Conservation (phyloP, 1,140 invertebrate genomes). For the Zaprionus taronus region DNA sequence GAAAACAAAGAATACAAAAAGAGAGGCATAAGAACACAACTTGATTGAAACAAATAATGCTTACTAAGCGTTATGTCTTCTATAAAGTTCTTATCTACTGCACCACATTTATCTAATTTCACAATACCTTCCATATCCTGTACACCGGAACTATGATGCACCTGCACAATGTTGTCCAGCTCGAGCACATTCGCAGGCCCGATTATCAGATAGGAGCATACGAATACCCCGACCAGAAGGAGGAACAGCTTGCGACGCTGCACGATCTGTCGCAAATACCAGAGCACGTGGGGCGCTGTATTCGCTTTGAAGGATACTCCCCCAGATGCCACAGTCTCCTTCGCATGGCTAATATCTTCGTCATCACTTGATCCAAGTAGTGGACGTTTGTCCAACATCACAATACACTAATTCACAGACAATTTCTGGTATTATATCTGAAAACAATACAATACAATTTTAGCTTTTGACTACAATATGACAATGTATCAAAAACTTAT, state of each 20-base stretch:
- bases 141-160: slow-evolving; percentile 70
- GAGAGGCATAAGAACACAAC: not conserved
- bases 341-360: slow-evolving; percentile 12
- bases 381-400: slow-evolving; percentile 57
- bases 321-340: not conserved
- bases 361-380: slow-evolving; percentile 38
- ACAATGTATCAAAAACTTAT: too few relatives aligned
- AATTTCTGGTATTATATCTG: not conserved
- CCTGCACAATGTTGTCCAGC: slow-evolving; percentile 47
- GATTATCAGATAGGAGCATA: slow-evolving; percentile 64
- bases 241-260: slow-evolving; percentile 53
- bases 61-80: not conserved
- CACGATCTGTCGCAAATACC: slow-evolving; percentile 23
- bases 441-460: not conserved
- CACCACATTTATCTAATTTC: not conserved
- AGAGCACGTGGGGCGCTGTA: slow-evolving; percentile 18
- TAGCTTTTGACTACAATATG: not conserved
- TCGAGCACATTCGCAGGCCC: slow-evolving; percentile 59
- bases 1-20: not conserved
- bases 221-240: slow-evolving; percentile 44
- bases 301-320: slow-evolving; percentile 4
- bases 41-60: too few relatives aligned
- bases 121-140: slow-evolving; percentile 73
- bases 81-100: not conserved
- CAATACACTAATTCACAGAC: not conserved